Conservation (phyloP, 2,797 vertebrate species). For the Phoeniculus purpureus region DNA sequence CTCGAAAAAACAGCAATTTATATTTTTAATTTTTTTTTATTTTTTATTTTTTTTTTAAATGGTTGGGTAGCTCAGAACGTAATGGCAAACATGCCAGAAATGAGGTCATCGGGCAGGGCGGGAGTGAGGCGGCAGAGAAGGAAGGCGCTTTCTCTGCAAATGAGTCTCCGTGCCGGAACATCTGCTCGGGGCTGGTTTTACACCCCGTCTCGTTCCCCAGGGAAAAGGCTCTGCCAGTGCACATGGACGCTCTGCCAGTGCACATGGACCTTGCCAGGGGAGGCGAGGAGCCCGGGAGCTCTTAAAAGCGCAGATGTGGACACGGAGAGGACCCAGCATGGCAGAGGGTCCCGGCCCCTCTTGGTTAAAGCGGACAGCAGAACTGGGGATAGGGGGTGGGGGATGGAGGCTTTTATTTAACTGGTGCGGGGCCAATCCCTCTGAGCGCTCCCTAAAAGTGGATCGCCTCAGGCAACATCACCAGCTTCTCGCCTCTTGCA, state of each 20-base stretch:
- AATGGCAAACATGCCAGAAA: conserved; percentile 63
- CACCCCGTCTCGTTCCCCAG: neutral
- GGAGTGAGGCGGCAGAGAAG: neutral
- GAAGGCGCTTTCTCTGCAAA: neutral
- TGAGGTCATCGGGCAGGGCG: conserved; percentile 39
- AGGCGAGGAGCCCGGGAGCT: neutral
- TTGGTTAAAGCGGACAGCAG: neutral
- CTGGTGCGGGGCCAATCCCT: neutral
- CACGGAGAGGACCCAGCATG: neutral
- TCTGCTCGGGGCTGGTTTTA: conserved; percentile 10
- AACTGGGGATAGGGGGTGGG: too few relatives aligned
- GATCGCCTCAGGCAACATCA: neutral
- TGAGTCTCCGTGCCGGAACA: neutral
- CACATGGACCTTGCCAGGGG: neutral
- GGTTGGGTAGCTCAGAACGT: conserved; percentile 30
- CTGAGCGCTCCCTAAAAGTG: neutral
- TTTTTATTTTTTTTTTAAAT: neutral
- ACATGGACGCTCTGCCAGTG: neutral
- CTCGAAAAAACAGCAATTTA: conserved; percentile 69
- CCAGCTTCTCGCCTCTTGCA: neutral
- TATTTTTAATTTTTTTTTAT: conserved; percentile 49
- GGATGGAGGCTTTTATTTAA: neutral
- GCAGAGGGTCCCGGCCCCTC: neutral
- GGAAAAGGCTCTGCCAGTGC: neutral
- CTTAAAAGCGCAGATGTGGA: neutral